A percentile compares a stretch with the other conserved stretches of the same genome.
These are phyloP conservation scores for Euphysa ruthae DNA, from an alignment of 30 jellyfish, hydroid and myxozoan species.

Conservation along the genomic window DNA sequence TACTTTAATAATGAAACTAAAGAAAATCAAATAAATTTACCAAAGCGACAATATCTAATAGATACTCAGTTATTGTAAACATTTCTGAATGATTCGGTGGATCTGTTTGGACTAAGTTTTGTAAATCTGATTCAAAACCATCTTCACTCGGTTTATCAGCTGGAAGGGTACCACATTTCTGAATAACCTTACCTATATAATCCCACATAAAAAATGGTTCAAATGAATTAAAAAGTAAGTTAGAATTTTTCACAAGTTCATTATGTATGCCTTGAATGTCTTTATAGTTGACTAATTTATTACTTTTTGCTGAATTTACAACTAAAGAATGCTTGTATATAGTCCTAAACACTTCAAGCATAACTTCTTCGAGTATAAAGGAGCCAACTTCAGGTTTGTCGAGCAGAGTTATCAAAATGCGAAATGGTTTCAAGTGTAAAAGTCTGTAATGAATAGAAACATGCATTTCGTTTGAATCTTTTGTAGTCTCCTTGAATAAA, in stretches of 20 bases:
- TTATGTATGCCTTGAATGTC: slow-evolving; percentile 15
- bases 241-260: slow-evolving; percentile 73
- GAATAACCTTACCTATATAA: slow-evolving; percentile 46
- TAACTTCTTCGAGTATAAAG: slow-evolving; percentile 59
- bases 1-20: too few species aligned
- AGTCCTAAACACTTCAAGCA: slow-evolving; percentile 70
- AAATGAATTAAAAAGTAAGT: slow-evolving; percentile 64
- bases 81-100: slow-evolving; percentile 54
- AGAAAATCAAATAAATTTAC: too few species aligned
- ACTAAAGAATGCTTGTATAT: slow-evolving; percentile 29
- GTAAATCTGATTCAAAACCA: background rate
- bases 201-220: slow-evolving; percentile 90
- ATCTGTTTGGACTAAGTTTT: slow-evolving; percentile 8
- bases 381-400: slow-evolving; percentile 95
- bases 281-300: slow-evolving; percentile 2
- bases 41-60: slow-evolving; percentile 74
- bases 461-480: background rate
- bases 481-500: slow-evolving; percentile 18
- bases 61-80: slow-evolving; percentile 41
- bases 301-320: background rate
- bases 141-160: background rate
- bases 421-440: slow-evolving; percentile 60
- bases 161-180: slow-evolving; percentile 2
- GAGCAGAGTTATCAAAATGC: slow-evolving; percentile 68
- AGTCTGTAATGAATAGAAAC: background rate